These are phyloP conservation scores for Cavia porcellus DNA, from an alignment of 2,113 vertebrate genomes.

Conservation along the genomic window DNA sequence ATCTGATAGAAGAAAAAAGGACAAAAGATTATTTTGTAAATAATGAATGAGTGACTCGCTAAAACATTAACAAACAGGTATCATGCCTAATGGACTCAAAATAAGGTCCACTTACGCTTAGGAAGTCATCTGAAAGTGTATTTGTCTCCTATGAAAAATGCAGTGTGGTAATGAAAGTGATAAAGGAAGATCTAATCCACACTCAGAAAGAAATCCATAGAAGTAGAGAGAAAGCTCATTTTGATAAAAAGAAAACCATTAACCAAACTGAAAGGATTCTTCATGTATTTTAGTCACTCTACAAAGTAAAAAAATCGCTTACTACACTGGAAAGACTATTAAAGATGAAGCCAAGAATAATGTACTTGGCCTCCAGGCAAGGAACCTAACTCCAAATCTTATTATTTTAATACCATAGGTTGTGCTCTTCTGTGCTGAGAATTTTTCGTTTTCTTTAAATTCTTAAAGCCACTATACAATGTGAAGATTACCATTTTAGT, in stretches of 20 bases:
- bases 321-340: not conserved
- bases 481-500: not conserved
- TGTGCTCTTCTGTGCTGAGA: not conserved
- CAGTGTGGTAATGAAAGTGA: not conserved
- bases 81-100: conserved; percentile 48
- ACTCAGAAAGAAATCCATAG: not conserved
- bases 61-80: conserved; percentile 25
- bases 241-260: not conserved
- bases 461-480: not conserved
- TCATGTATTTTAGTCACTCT: not conserved
- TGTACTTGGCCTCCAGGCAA: not conserved
- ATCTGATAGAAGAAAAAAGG: not conserved
- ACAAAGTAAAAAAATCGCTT: not conserved
- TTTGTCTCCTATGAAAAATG: not conserved
- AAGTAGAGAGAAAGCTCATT: not conserved
- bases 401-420: not conserved
- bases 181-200: not conserved
- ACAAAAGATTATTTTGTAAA: conserved; percentile 8
- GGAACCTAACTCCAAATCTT: not conserved
- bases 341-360: not conserved
- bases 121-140: not conserved
- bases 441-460: not conserved
- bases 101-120: conserved; percentile 6
- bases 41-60: conserved; percentile 10
- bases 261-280: not conserved